A percentile compares a stretch with the other conserved stretches of the same genome.
These are phyloP conservation scores for Mormyrus lacerda DNA, from an alignment of 2,113 vertebrate species.

Conservation along the genomic window DNA sequence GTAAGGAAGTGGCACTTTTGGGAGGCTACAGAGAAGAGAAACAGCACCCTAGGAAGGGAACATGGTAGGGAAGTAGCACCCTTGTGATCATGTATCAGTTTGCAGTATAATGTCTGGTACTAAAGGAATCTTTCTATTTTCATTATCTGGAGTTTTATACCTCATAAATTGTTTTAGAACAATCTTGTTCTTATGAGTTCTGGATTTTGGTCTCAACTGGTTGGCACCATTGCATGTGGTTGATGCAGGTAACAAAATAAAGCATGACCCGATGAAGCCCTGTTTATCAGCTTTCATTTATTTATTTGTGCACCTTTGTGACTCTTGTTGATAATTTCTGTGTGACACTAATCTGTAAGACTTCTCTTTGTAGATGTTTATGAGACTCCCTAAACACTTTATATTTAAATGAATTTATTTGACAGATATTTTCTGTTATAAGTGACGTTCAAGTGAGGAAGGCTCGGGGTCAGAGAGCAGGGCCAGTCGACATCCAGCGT, in stretches of 20 bases:
- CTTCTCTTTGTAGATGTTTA: neutral
- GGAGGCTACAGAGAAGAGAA: no score
- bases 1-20: neutral
- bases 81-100: neutral
- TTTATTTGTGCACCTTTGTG: neutral
- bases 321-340: neutral
- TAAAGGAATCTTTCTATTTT: neutral
- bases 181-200: neutral
- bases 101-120: neutral
- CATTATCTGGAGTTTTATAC: neutral
- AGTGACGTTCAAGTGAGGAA: neutral
- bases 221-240: neutral
- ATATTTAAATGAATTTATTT: neutral
- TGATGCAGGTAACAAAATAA: neutral
- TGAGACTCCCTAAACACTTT: neutral
- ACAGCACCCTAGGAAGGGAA: no score
- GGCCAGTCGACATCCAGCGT: neutral
- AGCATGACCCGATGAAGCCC: neutral
- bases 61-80: no score
- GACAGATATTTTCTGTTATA: neutral
- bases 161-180: neutral
- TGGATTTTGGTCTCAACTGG: neutral
- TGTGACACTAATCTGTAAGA: neutral
- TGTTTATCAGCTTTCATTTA: neutral
- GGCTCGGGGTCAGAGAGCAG: neutral